phyloP scores from a whole-genome alignment of 2,888 invertebrate genomes.

The Ochlodes sylvanus region DNA sequence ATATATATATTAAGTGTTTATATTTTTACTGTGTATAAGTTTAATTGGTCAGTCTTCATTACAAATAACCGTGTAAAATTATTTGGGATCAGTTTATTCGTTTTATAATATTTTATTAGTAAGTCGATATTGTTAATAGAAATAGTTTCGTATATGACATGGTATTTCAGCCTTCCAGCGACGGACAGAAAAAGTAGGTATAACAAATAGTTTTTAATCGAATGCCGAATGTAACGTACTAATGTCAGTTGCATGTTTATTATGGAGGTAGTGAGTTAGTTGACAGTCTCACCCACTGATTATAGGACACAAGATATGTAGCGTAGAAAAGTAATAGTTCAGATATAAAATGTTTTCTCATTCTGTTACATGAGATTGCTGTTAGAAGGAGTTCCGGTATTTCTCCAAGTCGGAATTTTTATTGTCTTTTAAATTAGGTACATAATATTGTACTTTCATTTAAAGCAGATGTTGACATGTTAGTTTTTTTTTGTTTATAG shows the following conservation, averaged over 20 bases:
- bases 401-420: too few relatives aligned
- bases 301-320: background rate
- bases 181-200: conserved; percentile 4
- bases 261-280: conserved; percentile 25
- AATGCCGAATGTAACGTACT: conserved; percentile 16
- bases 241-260: conserved; percentile 28
- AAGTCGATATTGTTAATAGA: background rate
- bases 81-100: conserved; percentile 70
- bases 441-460: too few relatives aligned
- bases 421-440: too few relatives aligned
- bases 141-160: background rate
- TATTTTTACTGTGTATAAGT: background rate
- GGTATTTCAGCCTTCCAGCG: conserved; percentile 2
- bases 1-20: background rate
- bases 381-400: too few relatives aligned
- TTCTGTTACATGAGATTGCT: too few relatives aligned
- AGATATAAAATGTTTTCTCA: too few relatives aligned
- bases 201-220: conserved; percentile 9
- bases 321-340: too few relatives aligned
- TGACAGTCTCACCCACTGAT: conserved; percentile 34
- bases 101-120: background rate
- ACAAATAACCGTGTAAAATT: conserved; percentile 18
- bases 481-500: too few relatives aligned
- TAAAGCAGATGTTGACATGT: too few relatives aligned
- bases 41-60: background rate